Evolutionary conservation across 1,140 invertebrate species (phyloP).

Genomic region (Agraylea sexmaculata): DNA sequence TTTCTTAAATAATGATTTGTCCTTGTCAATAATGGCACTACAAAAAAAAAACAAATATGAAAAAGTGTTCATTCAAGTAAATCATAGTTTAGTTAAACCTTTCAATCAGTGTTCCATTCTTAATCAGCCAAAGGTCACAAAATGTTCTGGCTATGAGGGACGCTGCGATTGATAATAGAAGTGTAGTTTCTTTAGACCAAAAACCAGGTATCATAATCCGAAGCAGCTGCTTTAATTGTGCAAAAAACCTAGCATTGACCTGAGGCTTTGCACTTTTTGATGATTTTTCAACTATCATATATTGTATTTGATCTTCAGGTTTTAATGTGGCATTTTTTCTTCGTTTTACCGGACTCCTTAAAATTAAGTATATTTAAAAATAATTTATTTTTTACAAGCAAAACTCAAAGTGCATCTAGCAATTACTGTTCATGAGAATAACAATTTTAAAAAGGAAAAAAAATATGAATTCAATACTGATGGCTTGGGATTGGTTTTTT

Average conservation of each 20-base stretch:
- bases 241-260: conserved; percentile 74
- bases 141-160: conserved; percentile 78
- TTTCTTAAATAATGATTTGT: conserved; percentile 61
- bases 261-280: conserved; percentile 63
- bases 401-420: too few species aligned
- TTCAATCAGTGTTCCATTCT: conserved; percentile 86
- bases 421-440: too few species aligned
- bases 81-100: conserved; percentile 43
- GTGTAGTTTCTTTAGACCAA: conserved; percentile 62
- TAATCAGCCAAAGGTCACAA: conserved; percentile 96
- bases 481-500: too few species aligned
- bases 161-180: conserved; percentile 67
- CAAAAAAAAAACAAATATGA: conserved; percentile 31
- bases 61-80: not conserved
- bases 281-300: conserved; percentile 61
- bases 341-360: conserved; percentile 3
- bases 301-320: conserved; percentile 58
- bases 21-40: conserved; percentile 86
- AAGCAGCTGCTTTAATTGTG: conserved; percentile 63
- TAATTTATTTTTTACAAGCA: too few species aligned
- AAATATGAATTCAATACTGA: too few species aligned
- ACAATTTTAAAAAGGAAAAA: too few species aligned
- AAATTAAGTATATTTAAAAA: too few species aligned
- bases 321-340: conserved; percentile 19
- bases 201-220: conserved; percentile 75